These are phyloP conservation scores for Cryptus armator DNA, from an alignment of 2,888 invertebrate species.

Conservation along the genomic window DNA sequence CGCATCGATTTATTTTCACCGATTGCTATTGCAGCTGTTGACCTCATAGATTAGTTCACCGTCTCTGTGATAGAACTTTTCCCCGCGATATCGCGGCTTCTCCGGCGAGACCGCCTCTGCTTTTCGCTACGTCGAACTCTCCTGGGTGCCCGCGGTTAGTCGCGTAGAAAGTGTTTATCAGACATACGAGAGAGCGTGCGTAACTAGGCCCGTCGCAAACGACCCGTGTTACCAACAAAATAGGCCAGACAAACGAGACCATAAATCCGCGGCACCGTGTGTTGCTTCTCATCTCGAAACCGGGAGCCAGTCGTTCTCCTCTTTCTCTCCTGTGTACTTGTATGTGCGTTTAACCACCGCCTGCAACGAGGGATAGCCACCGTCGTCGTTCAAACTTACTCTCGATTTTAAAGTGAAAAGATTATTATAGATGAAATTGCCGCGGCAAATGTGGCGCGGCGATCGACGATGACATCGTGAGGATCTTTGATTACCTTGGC, in stretches of 20 bases:
- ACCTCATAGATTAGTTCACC: constrained; percentile 50
- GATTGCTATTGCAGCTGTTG: constrained; percentile 36
- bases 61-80: constrained; percentile 45
- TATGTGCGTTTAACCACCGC: neutral
- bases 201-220: constrained; percentile 37
- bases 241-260: constrained; percentile 67
- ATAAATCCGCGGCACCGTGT: constrained; percentile 49
- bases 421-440: neutral
- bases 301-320: neutral
- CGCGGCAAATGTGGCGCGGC: neutral
- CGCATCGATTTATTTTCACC: constrained; percentile 31
- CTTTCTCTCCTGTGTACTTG: neutral
- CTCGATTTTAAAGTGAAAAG: constrained; percentile 42
- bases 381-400: constrained; percentile 28
- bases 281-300: constrained; percentile 16
- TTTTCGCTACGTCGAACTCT: constrained; percentile 38
- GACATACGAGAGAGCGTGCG: constrained; percentile 41
- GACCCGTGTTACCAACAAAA: constrained; percentile 60
- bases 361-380: constrained; percentile 6
- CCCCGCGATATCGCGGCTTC: constrained; percentile 48
- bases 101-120: neutral
- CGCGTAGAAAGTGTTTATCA: constrained; percentile 63
- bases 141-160: neutral
- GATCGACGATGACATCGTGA: neutral
- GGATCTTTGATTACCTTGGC: neutral